Percentiles rank a stretch among this genome's conserved stretches.
Conservation (phyloP, 1,140 invertebrate species). For the Intoshia linei region DNA sequence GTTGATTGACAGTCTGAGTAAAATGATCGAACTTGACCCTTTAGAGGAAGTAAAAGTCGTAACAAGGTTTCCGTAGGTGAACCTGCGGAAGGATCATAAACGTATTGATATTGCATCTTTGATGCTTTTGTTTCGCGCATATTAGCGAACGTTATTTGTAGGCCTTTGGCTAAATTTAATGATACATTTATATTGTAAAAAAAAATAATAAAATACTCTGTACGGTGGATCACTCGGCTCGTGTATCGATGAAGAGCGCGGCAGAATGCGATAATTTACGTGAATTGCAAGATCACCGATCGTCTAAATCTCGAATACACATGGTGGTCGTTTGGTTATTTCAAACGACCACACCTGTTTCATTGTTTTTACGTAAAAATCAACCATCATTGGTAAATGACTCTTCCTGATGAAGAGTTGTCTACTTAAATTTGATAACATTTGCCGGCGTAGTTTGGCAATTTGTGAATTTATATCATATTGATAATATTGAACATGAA, state of each 20-base stretch:
- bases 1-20: conserved; percentile 25
- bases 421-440: no score
- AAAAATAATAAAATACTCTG: conserved; percentile 11
- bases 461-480: no score
- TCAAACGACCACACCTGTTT: conserved; percentile 35
- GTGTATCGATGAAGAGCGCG: conserved; percentile 45
- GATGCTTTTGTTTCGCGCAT: no score
- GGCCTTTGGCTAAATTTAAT: no score
- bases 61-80: conserved; percentile 56
- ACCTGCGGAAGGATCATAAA: conserved; percentile 47
- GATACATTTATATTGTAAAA: no score
- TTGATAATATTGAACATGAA: conserved; percentile 31
- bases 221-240: conserved; percentile 36
- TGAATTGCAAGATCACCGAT: conserved; percentile 44
- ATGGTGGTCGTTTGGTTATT: conserved; percentile 25
- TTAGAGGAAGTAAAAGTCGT: conserved; percentile 52
- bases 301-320: conserved; percentile 44
- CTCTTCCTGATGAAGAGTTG: no score
- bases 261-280: conserved; percentile 36
- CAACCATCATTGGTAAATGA: no score
- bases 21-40: conserved; percentile 36
- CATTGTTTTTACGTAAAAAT: conserved; percentile 61
- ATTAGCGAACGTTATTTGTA: no score
- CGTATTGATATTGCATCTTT: no score
- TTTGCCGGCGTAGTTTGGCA: no score